A percentile compares a stretch with the other conserved stretches of the same genome.
These are phyloP conservation scores for Heptranchias perlo DNA, from an alignment of 2,113 vertebrate genomes.

Conservation along the genomic window DNA sequence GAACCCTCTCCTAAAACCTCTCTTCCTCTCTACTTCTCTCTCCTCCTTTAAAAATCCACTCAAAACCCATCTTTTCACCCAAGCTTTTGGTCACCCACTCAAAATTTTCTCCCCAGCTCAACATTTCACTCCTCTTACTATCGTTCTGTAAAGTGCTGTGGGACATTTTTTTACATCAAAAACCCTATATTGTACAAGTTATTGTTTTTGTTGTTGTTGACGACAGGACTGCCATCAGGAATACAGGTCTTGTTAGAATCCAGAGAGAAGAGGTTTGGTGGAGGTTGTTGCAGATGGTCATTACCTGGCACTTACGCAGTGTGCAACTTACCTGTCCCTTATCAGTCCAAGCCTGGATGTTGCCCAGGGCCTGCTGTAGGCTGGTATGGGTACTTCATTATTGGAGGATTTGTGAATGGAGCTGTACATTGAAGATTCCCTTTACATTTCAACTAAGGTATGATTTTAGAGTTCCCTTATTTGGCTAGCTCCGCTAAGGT, in stretches of 20 bases:
- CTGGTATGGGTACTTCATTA: background rate
- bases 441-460: background rate
- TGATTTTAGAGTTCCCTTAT: background rate
- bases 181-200: no score
- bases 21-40: no score
- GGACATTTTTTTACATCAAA: no score
- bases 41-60: no score
- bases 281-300: background rate
- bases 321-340: background rate
- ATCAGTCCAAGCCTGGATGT: background rate
- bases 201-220: no score
- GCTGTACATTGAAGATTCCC: background rate
- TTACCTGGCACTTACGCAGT: background rate
- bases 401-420: background rate
- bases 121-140: background rate
- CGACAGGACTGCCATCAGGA: background rate
- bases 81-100: no score
- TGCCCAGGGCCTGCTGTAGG: background rate
- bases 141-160: background rate
- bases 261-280: background rate
- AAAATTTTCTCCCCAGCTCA: no score
- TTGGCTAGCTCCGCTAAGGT: background rate
- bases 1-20: no score
- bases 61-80: no score
- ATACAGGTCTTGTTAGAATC: background rate